Conservation (phyloP, 2,113 vertebrate genomes). For the Callospermophilus lateralis region DNA sequence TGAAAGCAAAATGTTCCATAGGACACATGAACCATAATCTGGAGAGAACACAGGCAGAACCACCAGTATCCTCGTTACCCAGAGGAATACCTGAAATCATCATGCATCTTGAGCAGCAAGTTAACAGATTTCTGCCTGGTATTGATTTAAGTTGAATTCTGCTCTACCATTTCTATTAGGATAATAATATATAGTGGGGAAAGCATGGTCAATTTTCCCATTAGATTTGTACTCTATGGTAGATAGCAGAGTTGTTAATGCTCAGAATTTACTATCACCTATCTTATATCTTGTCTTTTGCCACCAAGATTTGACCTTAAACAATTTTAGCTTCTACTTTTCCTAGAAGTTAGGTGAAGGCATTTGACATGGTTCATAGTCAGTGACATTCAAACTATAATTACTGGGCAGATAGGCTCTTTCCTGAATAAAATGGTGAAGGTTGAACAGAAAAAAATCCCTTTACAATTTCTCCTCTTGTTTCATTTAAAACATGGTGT, state of each 20-base stretch:
- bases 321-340: neutral
- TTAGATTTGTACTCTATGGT: neutral
- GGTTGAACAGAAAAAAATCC: neutral
- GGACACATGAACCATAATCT: neutral
- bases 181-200: neutral
- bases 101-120: neutral
- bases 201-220: neutral
- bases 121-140: neutral
- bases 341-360: neutral
- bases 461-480: neutral
- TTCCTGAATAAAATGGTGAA: neutral
- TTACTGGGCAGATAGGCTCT: neutral
- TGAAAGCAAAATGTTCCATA: neutral
- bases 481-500: neutral
- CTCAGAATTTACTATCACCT: neutral
- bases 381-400: neutral
- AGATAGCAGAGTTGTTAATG: neutral
- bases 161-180: neutral
- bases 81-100: neutral
- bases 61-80: neutral
- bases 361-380: neutral
- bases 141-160: neutral
- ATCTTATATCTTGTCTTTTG: neutral
- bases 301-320: neutral
- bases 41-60: neutral